Conservation (phyloP, 2,888 invertebrate species). For the Lepidochitona cinerea region DNA sequence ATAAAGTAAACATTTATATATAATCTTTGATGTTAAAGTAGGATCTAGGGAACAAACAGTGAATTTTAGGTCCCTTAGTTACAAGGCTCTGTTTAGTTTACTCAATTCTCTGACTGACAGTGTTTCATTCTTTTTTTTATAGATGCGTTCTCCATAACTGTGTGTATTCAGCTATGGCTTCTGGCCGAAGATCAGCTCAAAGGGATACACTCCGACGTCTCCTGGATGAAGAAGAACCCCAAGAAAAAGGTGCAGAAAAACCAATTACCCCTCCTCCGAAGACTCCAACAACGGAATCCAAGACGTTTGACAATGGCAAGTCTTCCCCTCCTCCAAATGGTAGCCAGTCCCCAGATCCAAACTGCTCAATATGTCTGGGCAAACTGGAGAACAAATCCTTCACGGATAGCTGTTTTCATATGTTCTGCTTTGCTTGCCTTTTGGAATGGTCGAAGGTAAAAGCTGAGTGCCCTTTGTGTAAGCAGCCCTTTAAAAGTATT, state of each 20-base stretch:
- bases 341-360: constrained; percentile 67
- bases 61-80: too few relatives aligned
- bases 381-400: constrained; percentile 89
- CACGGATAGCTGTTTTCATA: constrained; percentile 92
- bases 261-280: not conserved
- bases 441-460: constrained; percentile 96
- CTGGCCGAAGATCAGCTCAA: not conserved
- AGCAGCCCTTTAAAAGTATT: constrained; percentile 90
- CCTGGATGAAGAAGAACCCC: not conserved
- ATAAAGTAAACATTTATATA: too few relatives aligned
- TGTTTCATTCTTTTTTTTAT: too few relatives aligned
- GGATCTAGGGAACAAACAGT: too few relatives aligned
- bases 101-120: too few relatives aligned
- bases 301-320: not conserved
- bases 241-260: not conserved
- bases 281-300: not conserved
- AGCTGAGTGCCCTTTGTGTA: constrained; percentile 94
- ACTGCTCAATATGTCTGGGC: constrained; percentile 94
- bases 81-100: too few relatives aligned
- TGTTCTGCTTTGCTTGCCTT: constrained; percentile 94
- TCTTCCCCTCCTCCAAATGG: not conserved
- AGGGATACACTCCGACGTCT: not conserved
- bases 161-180: too few relatives aligned
- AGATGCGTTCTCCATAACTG: too few relatives aligned
- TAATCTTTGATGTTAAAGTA: too few relatives aligned